Evolutionary conservation across 1,140 invertebrate species (phyloP).

Genomic region (Dendroctonus valens): DNA sequence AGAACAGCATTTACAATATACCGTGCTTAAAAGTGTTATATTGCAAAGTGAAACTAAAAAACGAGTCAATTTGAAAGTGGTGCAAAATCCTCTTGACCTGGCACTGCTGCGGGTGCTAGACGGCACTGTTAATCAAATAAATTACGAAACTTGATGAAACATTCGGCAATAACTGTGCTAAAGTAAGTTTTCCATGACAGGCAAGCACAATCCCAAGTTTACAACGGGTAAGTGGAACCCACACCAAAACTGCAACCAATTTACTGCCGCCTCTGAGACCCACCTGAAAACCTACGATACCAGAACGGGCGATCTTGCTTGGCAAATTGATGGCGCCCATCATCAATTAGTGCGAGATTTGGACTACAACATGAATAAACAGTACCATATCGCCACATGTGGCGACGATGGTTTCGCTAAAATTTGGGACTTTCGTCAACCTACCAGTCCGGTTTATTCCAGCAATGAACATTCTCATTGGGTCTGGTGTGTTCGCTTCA

Average conservation of each 20-base stretch:
- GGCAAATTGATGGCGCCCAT: slow-evolving; percentile 85
- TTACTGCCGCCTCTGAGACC: slow-evolving; percentile 60
- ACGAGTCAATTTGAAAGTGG: too few species aligned
- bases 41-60: too few species aligned
- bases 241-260: slow-evolving; percentile 81
- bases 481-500: slow-evolving; percentile 92
- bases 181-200: slow-evolving; percentile 1
- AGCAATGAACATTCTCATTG: slow-evolving; percentile 93
- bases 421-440: slow-evolving; percentile 93
- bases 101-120: too few species aligned
- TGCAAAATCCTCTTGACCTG: too few species aligned
- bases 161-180: not conserved
- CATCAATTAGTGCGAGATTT: slow-evolving; percentile 85
- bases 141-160: too few species aligned
- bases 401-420: slow-evolving; percentile 93
- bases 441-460: slow-evolving; percentile 72
- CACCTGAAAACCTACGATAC: slow-evolving; percentile 87
- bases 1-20: too few species aligned
- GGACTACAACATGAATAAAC: slow-evolving; percentile 96
- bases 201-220: slow-evolving; percentile 72
- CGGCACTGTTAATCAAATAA: too few species aligned
- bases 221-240: slow-evolving; percentile 91
- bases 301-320: slow-evolving; percentile 67
- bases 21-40: too few species aligned
- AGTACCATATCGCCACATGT: slow-evolving; percentile 89